phyloP scores from a whole-genome alignment of 2,888 invertebrate genomes.

The Acleris laterana region DNA sequence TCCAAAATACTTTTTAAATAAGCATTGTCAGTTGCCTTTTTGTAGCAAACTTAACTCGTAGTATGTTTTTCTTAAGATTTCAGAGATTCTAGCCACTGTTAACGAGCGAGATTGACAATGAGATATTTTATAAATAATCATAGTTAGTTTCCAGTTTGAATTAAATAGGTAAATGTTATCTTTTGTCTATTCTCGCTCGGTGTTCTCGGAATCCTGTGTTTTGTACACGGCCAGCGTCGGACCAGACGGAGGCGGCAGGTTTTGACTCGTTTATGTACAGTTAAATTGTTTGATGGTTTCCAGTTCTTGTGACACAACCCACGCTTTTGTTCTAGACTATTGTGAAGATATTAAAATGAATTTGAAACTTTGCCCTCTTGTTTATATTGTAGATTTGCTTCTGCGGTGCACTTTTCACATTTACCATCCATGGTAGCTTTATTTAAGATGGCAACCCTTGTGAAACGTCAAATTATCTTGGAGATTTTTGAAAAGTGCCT shows the following conservation, averaged over 20 bases:
- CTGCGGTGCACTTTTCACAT: conserved; percentile 38
- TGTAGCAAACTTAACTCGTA: too few relatives aligned
- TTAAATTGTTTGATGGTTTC: conserved; percentile 46
- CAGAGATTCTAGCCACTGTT: too few relatives aligned
- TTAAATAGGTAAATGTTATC: too few relatives aligned
- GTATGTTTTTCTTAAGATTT: too few relatives aligned
- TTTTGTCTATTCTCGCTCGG: too few relatives aligned
- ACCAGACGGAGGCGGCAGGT: conserved; percentile 21
- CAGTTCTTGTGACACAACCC: conserved; percentile 62
- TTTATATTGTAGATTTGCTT: conserved; percentile 65
- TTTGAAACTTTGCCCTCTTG: conserved; percentile 78
- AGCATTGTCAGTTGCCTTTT: too few relatives aligned
- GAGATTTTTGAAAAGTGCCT: neutral
- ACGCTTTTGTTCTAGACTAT: conserved; percentile 77
- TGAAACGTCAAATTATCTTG: neutral
- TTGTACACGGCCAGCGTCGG: conserved; percentile 6
- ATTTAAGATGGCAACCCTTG: conserved; percentile 5
- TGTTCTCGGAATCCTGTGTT: too few relatives aligned
- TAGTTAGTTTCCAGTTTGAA: too few relatives aligned
- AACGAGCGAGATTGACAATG: too few relatives aligned
- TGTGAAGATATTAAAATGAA: conserved; percentile 83
- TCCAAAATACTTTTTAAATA: too few relatives aligned
- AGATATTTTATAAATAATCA: too few relatives aligned
- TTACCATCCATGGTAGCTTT: neutral
- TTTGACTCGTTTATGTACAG: conserved; percentile 38